A percentile compares a stretch with the other conserved stretches of the same genome.
These are phyloP conservation scores for Diorhabda elongata DNA, from an alignment of 1,140 invertebrate species.

Conservation along the genomic window DNA sequence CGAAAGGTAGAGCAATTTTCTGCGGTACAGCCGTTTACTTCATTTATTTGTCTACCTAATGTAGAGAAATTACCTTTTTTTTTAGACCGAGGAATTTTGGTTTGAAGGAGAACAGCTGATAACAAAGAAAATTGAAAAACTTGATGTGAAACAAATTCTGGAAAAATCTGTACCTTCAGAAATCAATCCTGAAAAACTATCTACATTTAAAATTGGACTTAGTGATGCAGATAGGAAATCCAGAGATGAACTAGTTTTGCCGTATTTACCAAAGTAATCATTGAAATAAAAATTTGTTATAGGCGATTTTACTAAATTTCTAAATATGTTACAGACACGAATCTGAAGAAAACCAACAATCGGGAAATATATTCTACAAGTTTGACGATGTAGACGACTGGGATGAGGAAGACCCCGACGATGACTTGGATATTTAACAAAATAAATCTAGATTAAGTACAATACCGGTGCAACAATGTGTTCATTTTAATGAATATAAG, in stretches of 20 bases:
- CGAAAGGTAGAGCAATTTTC: no score
- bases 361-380: conserved; percentile 53
- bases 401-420: conserved; percentile 63
- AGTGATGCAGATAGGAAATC: conserved; percentile 53
- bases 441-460: neutral
- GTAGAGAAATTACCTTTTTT: neutral
- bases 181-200: conserved; percentile 47
- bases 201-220: conserved; percentile 58
- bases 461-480: neutral
- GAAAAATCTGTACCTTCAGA: conserved; percentile 39
- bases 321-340: neutral
- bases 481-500: neutral
- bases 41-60: no score
- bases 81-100: conserved; percentile 47
- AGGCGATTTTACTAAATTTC: neutral
- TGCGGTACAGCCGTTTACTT: no score
- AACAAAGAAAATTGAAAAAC: conserved; percentile 44
- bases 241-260: conserved; percentile 53
- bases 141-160: conserved; percentile 44
- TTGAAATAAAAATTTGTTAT: conserved; percentile 8
- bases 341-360: conserved; percentile 33
- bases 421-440: conserved; percentile 56
- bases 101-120: conserved; percentile 47
- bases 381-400: conserved; percentile 58
- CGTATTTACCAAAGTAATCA: conserved; percentile 48